phyloP scores from a whole-genome alignment of 2,797 vertebrate species.

The Spinus olivaceus region DNA sequence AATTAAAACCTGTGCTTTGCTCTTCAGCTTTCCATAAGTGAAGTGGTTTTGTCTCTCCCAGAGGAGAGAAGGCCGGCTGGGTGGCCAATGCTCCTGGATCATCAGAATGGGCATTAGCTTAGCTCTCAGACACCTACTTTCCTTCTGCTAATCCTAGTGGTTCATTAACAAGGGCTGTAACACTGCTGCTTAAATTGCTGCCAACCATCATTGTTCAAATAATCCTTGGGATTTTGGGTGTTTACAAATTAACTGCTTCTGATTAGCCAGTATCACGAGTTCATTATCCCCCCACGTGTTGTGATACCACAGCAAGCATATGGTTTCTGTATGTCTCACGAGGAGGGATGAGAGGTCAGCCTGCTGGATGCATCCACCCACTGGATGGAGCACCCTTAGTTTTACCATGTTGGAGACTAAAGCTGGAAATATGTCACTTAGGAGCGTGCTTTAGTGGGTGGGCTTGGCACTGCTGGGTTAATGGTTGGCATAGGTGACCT shows the following conservation, averaged over 20 bases:
- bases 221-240: neutral
- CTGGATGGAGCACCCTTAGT: neutral
- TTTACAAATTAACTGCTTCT: neutral
- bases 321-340: neutral
- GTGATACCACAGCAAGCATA: neutral
- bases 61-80: neutral
- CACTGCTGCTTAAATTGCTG: neutral
- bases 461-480: neutral
- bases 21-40: neutral
- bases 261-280: neutral
- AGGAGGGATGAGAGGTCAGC: neutral
- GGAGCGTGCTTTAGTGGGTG: fast-evolving
- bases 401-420: neutral
- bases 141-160: neutral
- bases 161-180: neutral
- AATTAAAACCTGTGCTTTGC: neutral
- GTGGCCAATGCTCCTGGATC: neutral
- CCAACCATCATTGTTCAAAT: neutral
- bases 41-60: neutral
- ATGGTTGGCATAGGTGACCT: neutral
- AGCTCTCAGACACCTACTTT: neutral
- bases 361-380: neutral
- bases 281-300: neutral
- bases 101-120: neutral
- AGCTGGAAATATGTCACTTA: neutral